These are phyloP conservation scores for Tinea pellionella DNA, from an alignment of 2,888 invertebrate genomes.

Conservation along the genomic window DNA sequence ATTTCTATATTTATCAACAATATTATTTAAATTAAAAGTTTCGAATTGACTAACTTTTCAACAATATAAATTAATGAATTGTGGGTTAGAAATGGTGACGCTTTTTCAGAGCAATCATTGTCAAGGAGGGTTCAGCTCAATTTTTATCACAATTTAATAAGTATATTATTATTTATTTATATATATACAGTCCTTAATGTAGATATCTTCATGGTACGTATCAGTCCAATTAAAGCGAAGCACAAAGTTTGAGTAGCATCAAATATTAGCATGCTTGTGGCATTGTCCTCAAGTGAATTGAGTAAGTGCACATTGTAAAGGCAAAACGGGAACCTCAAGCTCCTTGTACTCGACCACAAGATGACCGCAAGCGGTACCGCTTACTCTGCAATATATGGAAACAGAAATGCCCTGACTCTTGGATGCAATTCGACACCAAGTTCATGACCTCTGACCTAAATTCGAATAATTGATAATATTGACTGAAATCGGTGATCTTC, in stretches of 20 bases:
- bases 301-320: slow-evolving; percentile 1
- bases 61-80: no score
- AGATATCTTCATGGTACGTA: no score
- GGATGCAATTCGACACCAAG: background rate
- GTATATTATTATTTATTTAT: no score
- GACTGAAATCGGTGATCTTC: no score
- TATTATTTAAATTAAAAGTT: no score
- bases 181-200: no score
- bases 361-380: background rate
- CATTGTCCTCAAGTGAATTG: background rate
- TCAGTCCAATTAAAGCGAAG: no score
- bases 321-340: background rate
- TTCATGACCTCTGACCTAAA: background rate
- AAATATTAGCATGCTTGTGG: slow-evolving; percentile 6
- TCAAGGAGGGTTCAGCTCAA: no score
- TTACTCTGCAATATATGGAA: background rate
- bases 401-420: background rate
- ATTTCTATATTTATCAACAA: background rate
- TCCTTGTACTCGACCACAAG: background rate
- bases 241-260: background rate
- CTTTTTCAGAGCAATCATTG: no score
- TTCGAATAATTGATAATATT: background rate
- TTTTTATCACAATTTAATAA: no score
- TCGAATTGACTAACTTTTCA: no score
- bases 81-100: no score